Conservation (phyloP, 2,797 vertebrate genomes). For the Darevskia nairensis region DNA sequence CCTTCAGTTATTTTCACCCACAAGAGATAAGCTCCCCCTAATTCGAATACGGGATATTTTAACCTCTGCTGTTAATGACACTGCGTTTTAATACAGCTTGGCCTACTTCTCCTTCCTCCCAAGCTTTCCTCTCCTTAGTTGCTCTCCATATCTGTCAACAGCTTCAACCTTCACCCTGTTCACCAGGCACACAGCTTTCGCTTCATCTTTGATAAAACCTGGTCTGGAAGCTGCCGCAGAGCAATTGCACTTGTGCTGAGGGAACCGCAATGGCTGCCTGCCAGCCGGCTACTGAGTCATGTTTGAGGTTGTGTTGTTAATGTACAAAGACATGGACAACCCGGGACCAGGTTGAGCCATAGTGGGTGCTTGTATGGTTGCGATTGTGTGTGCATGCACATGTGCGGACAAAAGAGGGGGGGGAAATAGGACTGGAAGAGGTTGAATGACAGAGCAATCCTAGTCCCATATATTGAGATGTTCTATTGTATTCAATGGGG, state of each 20-base stretch:
- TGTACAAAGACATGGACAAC: too few relatives aligned
- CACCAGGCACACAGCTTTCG: background rate
- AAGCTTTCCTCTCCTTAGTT: background rate
- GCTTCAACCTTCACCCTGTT: background rate
- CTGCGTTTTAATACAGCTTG: background rate
- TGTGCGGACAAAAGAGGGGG: too few relatives aligned
- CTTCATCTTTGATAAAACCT: background rate
- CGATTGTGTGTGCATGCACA: too few relatives aligned
- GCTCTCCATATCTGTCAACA: constrained; percentile 4
- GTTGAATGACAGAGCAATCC: too few relatives aligned
- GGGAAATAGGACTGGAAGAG: too few relatives aligned
- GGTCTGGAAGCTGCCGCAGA: too few relatives aligned
- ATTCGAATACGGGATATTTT: background rate
- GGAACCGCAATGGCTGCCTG: too few relatives aligned
- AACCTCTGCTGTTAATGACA: background rate
- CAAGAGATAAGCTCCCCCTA: background rate
- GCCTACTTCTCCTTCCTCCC: constrained; percentile 4
- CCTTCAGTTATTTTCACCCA: background rate
- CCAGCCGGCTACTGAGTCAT: background rate
- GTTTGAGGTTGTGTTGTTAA: background rate
- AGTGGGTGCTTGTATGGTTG: too few relatives aligned
- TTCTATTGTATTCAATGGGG: too few relatives aligned
- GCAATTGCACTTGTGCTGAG: too few relatives aligned
- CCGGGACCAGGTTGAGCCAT: too few relatives aligned
- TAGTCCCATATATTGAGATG: too few relatives aligned